These are phyloP conservation scores for Eurytemora carolleeae DNA, from an alignment of 1,140 invertebrate species.

Conservation along the genomic window DNA sequence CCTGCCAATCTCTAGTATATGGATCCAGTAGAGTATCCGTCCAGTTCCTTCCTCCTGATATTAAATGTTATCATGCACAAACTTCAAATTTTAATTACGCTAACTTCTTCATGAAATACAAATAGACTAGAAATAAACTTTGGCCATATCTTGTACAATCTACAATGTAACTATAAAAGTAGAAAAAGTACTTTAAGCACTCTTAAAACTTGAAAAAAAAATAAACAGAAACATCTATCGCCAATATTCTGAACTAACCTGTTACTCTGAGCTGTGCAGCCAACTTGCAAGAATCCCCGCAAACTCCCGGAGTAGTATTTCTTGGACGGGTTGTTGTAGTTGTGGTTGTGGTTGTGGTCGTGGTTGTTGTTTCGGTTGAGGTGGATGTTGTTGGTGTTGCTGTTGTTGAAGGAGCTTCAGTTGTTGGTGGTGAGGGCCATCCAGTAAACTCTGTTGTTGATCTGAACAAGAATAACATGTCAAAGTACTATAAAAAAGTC, in stretches of 20 bases:
- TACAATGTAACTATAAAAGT: no score
- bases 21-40: slow-evolving; percentile 58
- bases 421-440: slow-evolving; percentile 51
- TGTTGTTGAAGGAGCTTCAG: slow-evolving; percentile 40
- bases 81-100: background rate
- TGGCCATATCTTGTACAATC: no score
- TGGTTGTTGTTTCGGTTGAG: slow-evolving; percentile 7
- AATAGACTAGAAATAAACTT: no score
- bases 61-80: background rate
- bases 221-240: no score
- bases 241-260: no score
- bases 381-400: background rate
- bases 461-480: slow-evolving; percentile 26
- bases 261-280: slow-evolving; percentile 60
- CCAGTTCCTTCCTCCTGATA: slow-evolving; percentile 42
- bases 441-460: slow-evolving; percentile 44
- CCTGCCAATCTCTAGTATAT: slow-evolving; percentile 62
- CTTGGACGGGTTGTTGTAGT: slow-evolving; percentile 44
- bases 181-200: no score
- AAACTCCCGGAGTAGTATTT: slow-evolving; percentile 51
- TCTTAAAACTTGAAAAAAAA: no score
- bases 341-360: slow-evolving; percentile 32
- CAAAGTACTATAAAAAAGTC: no score
- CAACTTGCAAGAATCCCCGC: slow-evolving; percentile 51
- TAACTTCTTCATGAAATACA: background rate